Percentiles rank a stretch among this genome's conserved stretches.
Conservation (phyloP, 2,888 invertebrate species). For the Adelognathus sp. region DNA sequence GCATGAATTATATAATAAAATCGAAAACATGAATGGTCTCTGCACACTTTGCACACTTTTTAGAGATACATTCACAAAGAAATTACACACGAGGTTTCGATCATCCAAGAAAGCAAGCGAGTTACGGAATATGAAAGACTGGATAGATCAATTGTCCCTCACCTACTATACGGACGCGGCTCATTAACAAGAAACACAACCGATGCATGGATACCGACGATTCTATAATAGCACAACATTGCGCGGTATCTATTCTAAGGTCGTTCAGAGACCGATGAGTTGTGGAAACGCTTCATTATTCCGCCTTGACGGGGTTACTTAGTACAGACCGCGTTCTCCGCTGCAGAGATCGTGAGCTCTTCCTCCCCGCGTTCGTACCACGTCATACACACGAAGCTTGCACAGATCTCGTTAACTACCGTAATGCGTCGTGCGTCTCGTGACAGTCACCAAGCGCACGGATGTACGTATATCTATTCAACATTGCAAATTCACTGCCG, state of each 20-base stretch:
- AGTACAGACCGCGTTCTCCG: background rate
- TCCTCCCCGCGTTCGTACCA: background rate
- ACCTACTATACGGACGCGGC: no score
- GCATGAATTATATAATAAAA: no score
- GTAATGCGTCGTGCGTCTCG: conserved; percentile 43
- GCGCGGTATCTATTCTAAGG: background rate
- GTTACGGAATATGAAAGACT: no score
- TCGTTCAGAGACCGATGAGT: background rate
- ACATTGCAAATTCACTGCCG: conserved; percentile 1
- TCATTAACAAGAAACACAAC: no score
- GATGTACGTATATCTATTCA: background rate
- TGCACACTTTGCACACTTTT: no score
- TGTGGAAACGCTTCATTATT: conserved; percentile 11
- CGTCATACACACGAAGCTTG: conserved; percentile 1
- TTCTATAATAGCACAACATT: background rate
- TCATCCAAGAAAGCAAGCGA: no score
- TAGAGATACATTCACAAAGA: no score
- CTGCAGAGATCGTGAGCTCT: conserved; percentile 4
- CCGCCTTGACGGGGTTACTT: background rate
- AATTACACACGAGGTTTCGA: no score
- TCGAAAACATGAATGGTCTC: no score
- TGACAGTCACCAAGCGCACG: conserved; percentile 4
- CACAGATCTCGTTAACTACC: conserved; percentile 25
- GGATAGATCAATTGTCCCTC: no score
- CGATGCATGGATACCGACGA: background rate